Evolutionary conservation across 2,113 vertebrate genomes (phyloP).

Genomic region (Mirounga angustirostris): DNA sequence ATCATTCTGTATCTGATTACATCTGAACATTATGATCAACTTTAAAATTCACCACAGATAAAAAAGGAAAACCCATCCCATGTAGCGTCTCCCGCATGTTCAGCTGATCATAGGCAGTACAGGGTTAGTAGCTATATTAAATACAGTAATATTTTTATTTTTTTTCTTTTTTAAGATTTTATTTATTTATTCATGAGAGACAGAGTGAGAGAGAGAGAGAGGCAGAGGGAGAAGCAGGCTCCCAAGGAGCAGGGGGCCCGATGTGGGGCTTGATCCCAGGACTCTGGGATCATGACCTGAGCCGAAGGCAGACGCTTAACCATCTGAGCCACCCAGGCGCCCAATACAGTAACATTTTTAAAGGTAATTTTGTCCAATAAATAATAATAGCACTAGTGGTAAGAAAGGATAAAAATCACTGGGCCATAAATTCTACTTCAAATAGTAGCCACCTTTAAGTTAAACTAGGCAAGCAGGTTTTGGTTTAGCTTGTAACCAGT

Average conservation of each 20-base stretch:
- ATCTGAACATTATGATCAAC: neutral
- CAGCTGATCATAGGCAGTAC: neutral
- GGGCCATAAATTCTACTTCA: constrained; percentile 68
- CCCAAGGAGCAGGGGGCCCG: too few relatives aligned
- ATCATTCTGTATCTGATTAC: neutral
- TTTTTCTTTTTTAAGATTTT: too few relatives aligned
- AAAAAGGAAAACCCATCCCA: neutral
- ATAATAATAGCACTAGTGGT: neutral
- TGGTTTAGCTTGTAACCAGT: constrained; percentile 39
- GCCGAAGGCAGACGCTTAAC: too few relatives aligned
- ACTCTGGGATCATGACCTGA: too few relatives aligned
- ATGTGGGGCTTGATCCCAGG: too few relatives aligned
- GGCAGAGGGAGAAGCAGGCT: too few relatives aligned
- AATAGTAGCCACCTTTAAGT: constrained; percentile 66
- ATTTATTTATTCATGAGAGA: too few relatives aligned
- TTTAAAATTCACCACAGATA: neutral
- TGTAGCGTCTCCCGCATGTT: neutral
- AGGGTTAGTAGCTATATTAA: neutral
- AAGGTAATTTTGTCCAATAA: neutral
- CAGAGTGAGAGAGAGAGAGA: too few relatives aligned
- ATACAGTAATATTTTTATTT: neutral
- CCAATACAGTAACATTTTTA: neutral
- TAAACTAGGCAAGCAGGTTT: constrained; percentile 66
- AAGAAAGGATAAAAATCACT: constrained; percentile 38
- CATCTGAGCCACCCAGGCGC: too few relatives aligned